phyloP scores from a whole-genome alignment of 1,140 invertebrate species.

The Diorhabda carinulata region DNA sequence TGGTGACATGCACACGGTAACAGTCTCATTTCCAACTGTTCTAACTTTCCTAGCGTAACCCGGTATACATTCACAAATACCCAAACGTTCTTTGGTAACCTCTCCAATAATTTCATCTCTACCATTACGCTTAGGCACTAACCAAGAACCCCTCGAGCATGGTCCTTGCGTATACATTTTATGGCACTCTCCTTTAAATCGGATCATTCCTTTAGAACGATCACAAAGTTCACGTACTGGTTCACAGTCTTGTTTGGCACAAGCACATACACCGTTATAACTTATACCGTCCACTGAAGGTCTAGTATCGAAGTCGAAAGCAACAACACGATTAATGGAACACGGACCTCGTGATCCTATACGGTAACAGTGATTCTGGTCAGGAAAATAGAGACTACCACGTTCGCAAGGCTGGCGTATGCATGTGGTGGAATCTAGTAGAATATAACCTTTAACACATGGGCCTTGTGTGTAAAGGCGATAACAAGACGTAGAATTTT shows the following conservation, averaged over 20 bases:
- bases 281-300: slow-evolving; percentile 73
- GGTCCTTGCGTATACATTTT: slow-evolving; percentile 70
- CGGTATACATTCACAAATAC: slow-evolving; percentile 68
- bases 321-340: slow-evolving; percentile 62
- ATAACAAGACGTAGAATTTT: slow-evolving; percentile 65
- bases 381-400: slow-evolving; percentile 69
- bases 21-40: slow-evolving; percentile 27
- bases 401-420: slow-evolving; percentile 64
- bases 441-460: slow-evolving; percentile 62
- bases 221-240: slow-evolving; percentile 52
- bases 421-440: slow-evolving; percentile 59
- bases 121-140: slow-evolving; percentile 54
- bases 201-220: slow-evolving; percentile 56
- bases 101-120: slow-evolving; percentile 36
- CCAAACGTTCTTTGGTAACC: slow-evolving; percentile 44
- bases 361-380: slow-evolving; percentile 66
- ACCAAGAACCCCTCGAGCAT: slow-evolving; percentile 68
- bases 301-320: slow-evolving; percentile 70
- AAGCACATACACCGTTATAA: slow-evolving; percentile 76
- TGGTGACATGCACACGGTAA: slow-evolving; percentile 49
- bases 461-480: slow-evolving; percentile 72
- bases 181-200: slow-evolving; percentile 62
- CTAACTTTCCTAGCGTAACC: slow-evolving; percentile 55
- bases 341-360: slow-evolving; percentile 72
- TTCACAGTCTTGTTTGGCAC: slow-evolving; percentile 48